Evolutionary conservation across 2,797 vertebrate species (phyloP), one percentile per base, ranked within the genome.

Genomic region (Echeneis naucrates): DNA sequence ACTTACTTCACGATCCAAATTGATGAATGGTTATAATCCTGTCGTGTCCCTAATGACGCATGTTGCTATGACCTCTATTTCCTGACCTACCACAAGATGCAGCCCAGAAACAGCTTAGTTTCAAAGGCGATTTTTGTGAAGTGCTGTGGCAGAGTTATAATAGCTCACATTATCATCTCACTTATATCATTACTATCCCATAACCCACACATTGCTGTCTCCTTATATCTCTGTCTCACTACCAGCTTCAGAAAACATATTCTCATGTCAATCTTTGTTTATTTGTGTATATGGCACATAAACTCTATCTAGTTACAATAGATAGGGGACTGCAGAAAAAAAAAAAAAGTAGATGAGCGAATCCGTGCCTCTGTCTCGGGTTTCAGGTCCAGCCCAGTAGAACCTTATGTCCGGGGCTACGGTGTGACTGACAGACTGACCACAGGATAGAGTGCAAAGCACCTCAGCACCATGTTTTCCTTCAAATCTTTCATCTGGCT

Each of bases 181-280:
- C 68, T 79, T 65, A 66, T 27, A 53, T 81, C 57, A 68, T 86
- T 73, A 76, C 73, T 75, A 72, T 72, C 33, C 72, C 63, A 72
- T 84, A 75, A 80, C 59, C 54, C 30, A 72, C 77, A 82, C 72
- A 78, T 72, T 47, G 65, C 45, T 59, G 71, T 69, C 57, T 82
- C 55, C 38, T 58, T 68, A 45, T 33, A 37, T 53, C 30, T 47
- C 44, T 32, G 16, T 61, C n/a, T 61, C n/a, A 62, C 67, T 32
- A 6, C 35, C 53, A 68, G 71, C 44, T 57, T 73, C 56, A 11
- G 30, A 30, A 52, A 57, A 57, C 37, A 60, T 45, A 57, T 60
- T 50, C 24, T 60, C 56, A 33, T 35, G 23, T 37, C 45, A 44
- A 16, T 37, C 44, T 6, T 35, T 40, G 1, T 24, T 14, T 23